A percentile compares a stretch with the other conserved stretches of the same genome.
Conservation (phyloP, 2,113 vertebrate species). For the Gyps fulvus region DNA sequence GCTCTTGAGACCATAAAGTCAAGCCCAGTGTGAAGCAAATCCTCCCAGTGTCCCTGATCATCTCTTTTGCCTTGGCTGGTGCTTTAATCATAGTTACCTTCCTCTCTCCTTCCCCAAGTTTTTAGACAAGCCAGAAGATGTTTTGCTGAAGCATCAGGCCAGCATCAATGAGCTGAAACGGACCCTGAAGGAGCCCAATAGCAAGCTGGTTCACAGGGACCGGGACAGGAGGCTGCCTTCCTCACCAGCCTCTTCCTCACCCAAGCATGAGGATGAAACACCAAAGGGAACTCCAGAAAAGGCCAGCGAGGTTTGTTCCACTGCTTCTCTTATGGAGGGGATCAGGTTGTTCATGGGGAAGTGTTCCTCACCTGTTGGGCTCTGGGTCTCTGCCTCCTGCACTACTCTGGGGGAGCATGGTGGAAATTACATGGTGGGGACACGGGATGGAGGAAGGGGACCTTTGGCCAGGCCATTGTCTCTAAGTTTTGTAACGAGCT, state of each 20-base stretch:
- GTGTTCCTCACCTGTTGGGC: not conserved
- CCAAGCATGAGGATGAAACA: constrained; percentile 72
- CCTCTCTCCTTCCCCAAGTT: constrained; percentile 78
- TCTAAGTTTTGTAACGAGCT: not conserved
- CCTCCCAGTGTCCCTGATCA: not conserved
- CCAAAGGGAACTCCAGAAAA: constrained; percentile 88
- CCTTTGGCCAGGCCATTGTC: not conserved
- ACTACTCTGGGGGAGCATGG: not conserved
- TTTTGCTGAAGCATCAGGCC: constrained; percentile 97
- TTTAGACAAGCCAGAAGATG: constrained; percentile 93
- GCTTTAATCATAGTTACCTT: not conserved
- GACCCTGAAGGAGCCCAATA: constrained; percentile 93
- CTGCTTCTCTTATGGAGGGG: not conserved
- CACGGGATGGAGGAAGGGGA: not conserved
- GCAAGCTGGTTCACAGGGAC: constrained; percentile 89
- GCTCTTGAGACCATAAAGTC: not conserved
- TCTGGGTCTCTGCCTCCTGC: not conserved
- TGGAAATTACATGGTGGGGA: rapidly evolving
- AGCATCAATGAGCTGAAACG: constrained; percentile 98
- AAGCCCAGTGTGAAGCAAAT: not conserved
- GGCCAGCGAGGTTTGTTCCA: constrained; percentile 72
- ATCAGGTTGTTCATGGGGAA: not conserved
- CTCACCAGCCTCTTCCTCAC: constrained; percentile 82
- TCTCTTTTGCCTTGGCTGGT: not conserved
- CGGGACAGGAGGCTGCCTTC: constrained; percentile 86